A percentile compares a stretch with the other conserved stretches of the same genome.
Evolutionary conservation across 2,113 vertebrate genomes (phyloP).

Genomic region (Eublepharis macularius): DNA sequence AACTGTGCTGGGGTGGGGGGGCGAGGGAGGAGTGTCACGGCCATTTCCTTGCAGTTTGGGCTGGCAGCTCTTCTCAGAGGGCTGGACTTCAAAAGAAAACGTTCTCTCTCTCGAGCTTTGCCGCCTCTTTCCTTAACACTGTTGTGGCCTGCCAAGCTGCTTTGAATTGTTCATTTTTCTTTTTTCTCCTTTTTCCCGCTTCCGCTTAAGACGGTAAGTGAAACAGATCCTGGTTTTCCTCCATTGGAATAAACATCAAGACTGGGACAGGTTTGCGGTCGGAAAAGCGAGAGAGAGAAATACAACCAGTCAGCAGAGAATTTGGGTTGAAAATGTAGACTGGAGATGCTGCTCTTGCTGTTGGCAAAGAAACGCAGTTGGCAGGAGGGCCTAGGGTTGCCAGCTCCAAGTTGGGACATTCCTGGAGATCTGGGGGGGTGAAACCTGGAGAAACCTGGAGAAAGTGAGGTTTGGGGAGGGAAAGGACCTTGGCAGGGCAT

Average conservation of each 20-base stretch:
- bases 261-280: neutral
- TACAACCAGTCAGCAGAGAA: neutral
- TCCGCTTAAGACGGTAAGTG: slow-evolving; percentile 6
- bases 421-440: no score
- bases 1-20: accelerated
- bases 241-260: neutral
- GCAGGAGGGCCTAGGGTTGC: neutral
- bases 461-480: no score
- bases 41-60: neutral
- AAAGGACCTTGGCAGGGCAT: no score
- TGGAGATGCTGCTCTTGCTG: neutral
- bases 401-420: no score
- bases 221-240: neutral
- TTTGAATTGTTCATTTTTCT: neutral
- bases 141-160: neutral
- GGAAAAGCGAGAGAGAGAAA: neutral
- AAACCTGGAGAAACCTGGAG: no score
- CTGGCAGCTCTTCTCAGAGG: neutral
- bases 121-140: neutral
- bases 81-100: neutral
- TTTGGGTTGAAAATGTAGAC: neutral
- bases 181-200: neutral
- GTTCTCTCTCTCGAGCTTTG: neutral
- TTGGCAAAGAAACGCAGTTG: neutral
- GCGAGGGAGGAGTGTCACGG: accelerated